Conservation (phyloP, 2,113 vertebrate species). For the Globicephala melas region DNA sequence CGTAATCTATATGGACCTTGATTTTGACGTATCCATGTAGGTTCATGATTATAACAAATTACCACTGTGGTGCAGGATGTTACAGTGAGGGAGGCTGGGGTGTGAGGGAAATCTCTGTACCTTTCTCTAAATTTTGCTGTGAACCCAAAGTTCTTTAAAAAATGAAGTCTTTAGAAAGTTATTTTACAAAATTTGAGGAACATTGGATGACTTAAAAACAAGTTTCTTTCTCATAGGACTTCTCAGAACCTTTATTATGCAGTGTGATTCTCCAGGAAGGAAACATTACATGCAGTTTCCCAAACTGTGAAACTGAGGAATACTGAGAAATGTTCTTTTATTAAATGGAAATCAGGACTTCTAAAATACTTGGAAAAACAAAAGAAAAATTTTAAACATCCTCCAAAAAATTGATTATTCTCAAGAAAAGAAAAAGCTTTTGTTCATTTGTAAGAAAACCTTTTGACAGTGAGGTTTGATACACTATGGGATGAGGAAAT, state of each 20-base stretch:
- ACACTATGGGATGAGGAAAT: background rate
- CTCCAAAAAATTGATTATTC: background rate
- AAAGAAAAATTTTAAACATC: background rate
- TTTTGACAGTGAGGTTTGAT: constrained; percentile 13
- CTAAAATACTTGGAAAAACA: background rate
- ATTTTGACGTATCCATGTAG: background rate
- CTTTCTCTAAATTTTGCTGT: background rate
- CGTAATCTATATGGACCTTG: background rate
- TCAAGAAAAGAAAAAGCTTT: background rate
- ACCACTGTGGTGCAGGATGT: background rate
- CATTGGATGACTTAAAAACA: background rate
- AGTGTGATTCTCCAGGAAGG: background rate
- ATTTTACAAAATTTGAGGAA: background rate
- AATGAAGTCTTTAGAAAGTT: background rate
- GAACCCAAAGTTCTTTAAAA: background rate
- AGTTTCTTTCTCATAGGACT: background rate
- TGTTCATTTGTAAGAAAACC: background rate
- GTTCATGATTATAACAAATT: background rate
- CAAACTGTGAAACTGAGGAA: background rate
- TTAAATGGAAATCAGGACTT: background rate
- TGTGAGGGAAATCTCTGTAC: background rate
- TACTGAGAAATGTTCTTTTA: background rate
- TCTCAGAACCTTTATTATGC: background rate
- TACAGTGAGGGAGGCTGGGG: background rate
- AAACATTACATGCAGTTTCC: background rate